These are phyloP conservation scores for Acanthornis magna DNA, from an alignment of 2,797 vertebrate genomes.

Conservation along the genomic window DNA sequence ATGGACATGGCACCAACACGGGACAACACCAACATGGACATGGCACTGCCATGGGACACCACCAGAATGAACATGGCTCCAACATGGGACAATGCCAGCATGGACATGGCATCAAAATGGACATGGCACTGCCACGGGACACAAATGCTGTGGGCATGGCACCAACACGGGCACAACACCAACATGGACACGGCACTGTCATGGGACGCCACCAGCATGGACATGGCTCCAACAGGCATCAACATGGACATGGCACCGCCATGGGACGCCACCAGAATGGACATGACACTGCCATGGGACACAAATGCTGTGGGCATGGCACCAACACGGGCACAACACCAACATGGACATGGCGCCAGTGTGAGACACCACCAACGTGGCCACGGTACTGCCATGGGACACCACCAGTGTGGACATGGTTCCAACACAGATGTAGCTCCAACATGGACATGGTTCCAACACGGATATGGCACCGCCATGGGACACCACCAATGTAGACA, in stretches of 20 bases:
- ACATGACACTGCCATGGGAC: not conserved
- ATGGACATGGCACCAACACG: accelerated
- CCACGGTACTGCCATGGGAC: too few species aligned
- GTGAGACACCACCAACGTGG: too few species aligned
- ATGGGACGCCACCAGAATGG: not conserved
- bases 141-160: too few species aligned
- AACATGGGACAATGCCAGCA: not conserved
- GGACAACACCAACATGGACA: not conserved
- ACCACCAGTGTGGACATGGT: too few species aligned
- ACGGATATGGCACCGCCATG: not conserved
- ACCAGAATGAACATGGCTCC: accelerated
- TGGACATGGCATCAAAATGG: too few species aligned
- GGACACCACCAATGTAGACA: too few species aligned
- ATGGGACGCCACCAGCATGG: not conserved
- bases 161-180: not conserved
- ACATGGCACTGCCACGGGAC: too few species aligned
- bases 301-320: not conserved
- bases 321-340: not conserved
- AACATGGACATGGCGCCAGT: accelerated
- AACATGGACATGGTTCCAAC: not conserved
- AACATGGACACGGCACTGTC: too few species aligned
- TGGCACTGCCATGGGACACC: too few species aligned
- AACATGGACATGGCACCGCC: not conserved
- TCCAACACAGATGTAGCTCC: too few species aligned
- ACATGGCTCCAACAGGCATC: not conserved